Percentiles rank a stretch among this genome's conserved stretches.
These are phyloP conservation scores for Micromys minutus DNA, from an alignment of 2,113 vertebrate genomes.

Conservation along the genomic window DNA sequence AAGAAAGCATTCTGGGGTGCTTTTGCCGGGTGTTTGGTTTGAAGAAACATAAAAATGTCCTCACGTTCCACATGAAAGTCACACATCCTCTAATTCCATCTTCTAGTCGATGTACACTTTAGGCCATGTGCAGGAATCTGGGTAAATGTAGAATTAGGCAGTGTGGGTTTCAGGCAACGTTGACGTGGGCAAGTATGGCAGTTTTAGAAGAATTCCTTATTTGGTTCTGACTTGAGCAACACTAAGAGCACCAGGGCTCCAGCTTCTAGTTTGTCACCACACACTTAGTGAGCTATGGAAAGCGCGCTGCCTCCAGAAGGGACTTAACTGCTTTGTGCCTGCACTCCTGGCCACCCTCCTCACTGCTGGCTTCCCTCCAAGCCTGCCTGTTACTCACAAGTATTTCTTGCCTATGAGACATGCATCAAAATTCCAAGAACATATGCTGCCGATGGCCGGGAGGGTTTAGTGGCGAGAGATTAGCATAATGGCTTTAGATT, in stretches of 20 bases:
- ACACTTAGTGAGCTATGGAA: slow-evolving; percentile 74
- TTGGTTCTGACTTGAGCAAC: slow-evolving; percentile 68
- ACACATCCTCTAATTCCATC: slow-evolving; percentile 70
- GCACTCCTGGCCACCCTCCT: slow-evolving; percentile 54
- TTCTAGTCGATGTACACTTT: slow-evolving; percentile 68
- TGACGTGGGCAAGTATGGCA: slow-evolving; percentile 64
- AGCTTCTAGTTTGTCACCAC: slow-evolving; percentile 73
- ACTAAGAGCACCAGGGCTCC: slow-evolving; percentile 52
- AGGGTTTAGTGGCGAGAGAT: slow-evolving; percentile 75
- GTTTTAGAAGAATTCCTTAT: slow-evolving; percentile 69
- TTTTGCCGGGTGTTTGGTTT: slow-evolving; percentile 55
- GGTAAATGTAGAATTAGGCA: slow-evolving; percentile 73
- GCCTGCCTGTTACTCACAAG: slow-evolving; percentile 81
- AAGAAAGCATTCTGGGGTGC: neutral
- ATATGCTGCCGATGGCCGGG: slow-evolving; percentile 77
- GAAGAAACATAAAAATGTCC: slow-evolving; percentile 68
- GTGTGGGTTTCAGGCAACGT: slow-evolving; percentile 77
- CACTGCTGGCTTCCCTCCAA: slow-evolving; percentile 83
- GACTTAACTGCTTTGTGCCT: slow-evolving; percentile 69
- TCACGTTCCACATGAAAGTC: slow-evolving; percentile 48
- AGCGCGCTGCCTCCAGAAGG: slow-evolving; percentile 44
- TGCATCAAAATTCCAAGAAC: slow-evolving; percentile 77
- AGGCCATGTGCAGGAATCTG: slow-evolving; percentile 58
- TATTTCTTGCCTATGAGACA: slow-evolving; percentile 81
- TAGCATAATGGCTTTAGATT: slow-evolving; percentile 82